A percentile compares a stretch with the other conserved stretches of the same genome.
These are phyloP conservation scores for Lanius collurio DNA, from an alignment of 2,113 vertebrate genomes.

Conservation along the genomic window DNA sequence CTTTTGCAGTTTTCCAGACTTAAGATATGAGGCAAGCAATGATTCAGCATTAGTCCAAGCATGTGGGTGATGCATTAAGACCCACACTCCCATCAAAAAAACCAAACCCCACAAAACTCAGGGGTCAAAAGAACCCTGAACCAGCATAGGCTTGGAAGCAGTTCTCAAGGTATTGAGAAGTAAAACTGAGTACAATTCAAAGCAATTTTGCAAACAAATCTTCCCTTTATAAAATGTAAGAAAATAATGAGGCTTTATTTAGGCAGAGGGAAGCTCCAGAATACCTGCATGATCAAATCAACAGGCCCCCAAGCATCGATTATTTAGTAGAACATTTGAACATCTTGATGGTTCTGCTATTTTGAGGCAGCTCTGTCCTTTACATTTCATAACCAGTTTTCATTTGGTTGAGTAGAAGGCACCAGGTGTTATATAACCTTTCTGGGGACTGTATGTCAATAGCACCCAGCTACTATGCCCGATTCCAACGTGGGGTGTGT, in stretches of 20 bases:
- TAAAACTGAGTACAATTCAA: neutral
- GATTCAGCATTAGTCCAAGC: neutral
- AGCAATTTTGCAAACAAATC: neutral
- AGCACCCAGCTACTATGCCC: neutral
- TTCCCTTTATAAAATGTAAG: neutral
- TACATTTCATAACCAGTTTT: neutral
- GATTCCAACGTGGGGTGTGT: rapidly evolving
- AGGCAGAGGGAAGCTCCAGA: neutral
- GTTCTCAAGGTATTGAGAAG: neutral
- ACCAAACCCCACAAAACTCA: neutral
- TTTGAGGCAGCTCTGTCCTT: neutral
- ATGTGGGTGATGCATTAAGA: neutral
- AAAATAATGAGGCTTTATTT: neutral
- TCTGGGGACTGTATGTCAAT: neutral
- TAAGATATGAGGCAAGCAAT: neutral
- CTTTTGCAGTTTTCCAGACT: neutral
- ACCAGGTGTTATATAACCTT: neutral
- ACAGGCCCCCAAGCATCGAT: neutral
- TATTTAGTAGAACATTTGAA: neutral
- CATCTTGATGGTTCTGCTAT: neutral
- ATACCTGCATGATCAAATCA: neutral
- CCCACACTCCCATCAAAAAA: neutral
- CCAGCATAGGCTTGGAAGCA: neutral
- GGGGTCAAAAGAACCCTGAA: neutral
- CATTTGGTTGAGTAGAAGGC: neutral